These are phyloP conservation scores for Diadema setosum DNA, from an alignment of 35 echinoderm and acorn worm genomes.

Conservation along the genomic window DNA sequence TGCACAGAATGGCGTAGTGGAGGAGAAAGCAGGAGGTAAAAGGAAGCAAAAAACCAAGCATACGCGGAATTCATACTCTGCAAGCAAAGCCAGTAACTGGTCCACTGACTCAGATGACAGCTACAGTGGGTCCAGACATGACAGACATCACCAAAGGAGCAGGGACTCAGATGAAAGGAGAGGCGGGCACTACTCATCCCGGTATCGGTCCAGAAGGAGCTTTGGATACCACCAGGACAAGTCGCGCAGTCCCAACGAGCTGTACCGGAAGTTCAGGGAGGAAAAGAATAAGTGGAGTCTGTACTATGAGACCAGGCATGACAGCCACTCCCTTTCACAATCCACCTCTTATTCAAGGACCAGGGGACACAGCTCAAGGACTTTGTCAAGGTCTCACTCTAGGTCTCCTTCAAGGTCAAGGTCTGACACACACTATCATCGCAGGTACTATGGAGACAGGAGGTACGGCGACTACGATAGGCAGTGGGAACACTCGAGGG, in stretches of 20 bases:
- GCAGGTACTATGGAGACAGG: not conserved
- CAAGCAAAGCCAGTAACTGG: not conserved
- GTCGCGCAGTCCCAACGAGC: not conserved
- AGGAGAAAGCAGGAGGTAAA: slow-evolving; percentile 40
- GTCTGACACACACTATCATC: not conserved
- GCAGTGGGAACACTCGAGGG: not conserved
- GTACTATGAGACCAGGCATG: slow-evolving; percentile 22
- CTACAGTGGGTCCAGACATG: not conserved
- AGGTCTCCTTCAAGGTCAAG: not conserved
- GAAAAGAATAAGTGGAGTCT: not conserved
- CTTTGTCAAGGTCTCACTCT: not conserved
- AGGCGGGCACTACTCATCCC: not conserved
- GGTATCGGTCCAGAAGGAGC: not conserved
- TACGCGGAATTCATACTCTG: not conserved
- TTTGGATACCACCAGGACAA: not conserved
- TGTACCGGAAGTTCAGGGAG: not conserved
- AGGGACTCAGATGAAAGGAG: not conserved
- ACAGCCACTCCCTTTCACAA: not conserved
- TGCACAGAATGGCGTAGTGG: not conserved
- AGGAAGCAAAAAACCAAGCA: slow-evolving; percentile 58
- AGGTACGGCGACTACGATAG: not conserved
- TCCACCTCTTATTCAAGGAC: not conserved
- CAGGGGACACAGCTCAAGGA: not conserved
- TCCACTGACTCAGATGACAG: slow-evolving; percentile 17
- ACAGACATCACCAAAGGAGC: not conserved